Percentiles rank a stretch among this genome's conserved stretches.
Conservation (phyloP, 2,113 vertebrate genomes). For the Agapornis roseicollis region DNA sequence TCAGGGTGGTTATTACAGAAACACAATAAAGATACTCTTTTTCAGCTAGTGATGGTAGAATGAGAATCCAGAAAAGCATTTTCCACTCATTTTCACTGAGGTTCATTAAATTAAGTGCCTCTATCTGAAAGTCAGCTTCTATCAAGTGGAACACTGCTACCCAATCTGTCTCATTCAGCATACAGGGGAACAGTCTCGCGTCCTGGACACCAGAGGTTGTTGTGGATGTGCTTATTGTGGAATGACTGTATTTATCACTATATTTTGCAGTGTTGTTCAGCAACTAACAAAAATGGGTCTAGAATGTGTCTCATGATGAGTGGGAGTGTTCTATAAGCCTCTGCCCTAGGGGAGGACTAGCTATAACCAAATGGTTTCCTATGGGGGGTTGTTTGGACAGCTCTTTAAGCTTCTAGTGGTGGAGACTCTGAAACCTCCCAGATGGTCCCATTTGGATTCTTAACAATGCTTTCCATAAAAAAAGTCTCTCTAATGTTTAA, state of each 20-base stretch:
- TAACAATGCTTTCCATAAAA: background rate
- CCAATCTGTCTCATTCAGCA: rapidly evolving
- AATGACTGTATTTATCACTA: background rate
- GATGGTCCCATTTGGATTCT: background rate
- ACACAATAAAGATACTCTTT: background rate
- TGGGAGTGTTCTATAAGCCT: background rate
- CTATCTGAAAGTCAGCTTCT: background rate
- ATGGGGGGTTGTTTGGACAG: background rate
- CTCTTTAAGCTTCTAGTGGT: background rate
- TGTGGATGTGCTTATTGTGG: background rate
- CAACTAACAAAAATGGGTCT: background rate
- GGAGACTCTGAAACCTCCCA: background rate
- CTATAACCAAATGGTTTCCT: background rate
- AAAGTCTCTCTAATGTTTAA: background rate
- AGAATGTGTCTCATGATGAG: background rate
- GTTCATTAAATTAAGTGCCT: background rate
- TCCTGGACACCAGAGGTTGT: background rate
- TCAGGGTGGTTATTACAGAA: background rate
- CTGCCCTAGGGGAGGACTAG: background rate
- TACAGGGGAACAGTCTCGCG: background rate
- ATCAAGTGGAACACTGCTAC: background rate
- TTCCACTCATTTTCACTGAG: background rate
- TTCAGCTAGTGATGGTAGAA: background rate
- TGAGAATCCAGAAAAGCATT: background rate
- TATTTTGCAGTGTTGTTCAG: background rate